Base-by-base conservation (phyloP, 2,888 invertebrate genomes). In the Rhagophthalmus giganteus region DNA sequence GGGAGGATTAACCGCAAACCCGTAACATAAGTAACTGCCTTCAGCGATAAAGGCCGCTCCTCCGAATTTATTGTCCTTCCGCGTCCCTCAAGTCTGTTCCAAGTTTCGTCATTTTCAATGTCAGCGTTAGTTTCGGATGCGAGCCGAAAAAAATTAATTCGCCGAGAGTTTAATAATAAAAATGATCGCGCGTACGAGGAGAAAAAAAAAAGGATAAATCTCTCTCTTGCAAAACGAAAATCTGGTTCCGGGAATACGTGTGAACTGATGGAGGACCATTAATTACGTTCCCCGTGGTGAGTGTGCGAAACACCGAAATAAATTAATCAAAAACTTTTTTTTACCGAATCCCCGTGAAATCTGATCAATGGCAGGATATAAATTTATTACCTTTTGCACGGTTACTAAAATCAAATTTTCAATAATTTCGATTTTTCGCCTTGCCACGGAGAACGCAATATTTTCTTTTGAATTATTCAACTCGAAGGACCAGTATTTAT, bases 1-100 rank as follows among this genome's bases (percentile, higher is more conserved):
- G 54, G 50, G 53, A 57, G 63, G 62, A 62, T 66, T 63, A 65
- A 59, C 58, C 57, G 53, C 57, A 54, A 58, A 52, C 52, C 60
- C 60, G 55, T 56, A 57, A 59, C 57, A 60, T 58, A 56, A 60
- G 58, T 59, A 62, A 61, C 57, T 60, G 61, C 57, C 59, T 60
- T 59, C 55, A 51, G 57, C 53, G 62, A 61, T 63, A 63, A 61
- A 59, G 58, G 50, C 28, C 38, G 41, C 42, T 37, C 32, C 44
- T 49, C 25, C 44, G 24, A 51, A 51, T 51, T 51, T 51, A 51
- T 51, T 44, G 50, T 51, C 32, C 50, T 51, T 38, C 13, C 34
- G 33, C 50, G 32, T 50, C 37, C n/a, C n/a, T 37, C 37, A 32
- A 49, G 26, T 26, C 11, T 26, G 10, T 14, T 12, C 25, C 35